Evolutionary conservation across 2,888 invertebrate species (phyloP), one percentile per base, ranked within the genome.

Genomic region (Portevinia maculata): DNA sequence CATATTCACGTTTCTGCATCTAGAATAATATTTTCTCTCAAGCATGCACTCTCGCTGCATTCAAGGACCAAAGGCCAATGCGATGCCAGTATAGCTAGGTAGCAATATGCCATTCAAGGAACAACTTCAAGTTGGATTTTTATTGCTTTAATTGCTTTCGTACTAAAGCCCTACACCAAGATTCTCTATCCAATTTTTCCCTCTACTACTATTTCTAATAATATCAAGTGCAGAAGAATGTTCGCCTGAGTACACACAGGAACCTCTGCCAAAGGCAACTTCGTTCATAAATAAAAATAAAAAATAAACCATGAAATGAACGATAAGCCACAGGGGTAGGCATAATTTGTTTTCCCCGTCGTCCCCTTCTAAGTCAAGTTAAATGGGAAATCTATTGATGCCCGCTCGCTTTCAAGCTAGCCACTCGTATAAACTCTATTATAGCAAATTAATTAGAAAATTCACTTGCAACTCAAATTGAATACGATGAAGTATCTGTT

Each of bases 141-240:
- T 83, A 83, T 83, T 83, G 78, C 71, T 71, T 78, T 83, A 83
- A 83, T 83, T 73, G 78, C 83, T 83, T 83, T 19, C 62, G 13
- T 19, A 44, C 21, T 39, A 46, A 44, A 60, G 39, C 39, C 46
- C 28, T 44, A 65, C 48, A 79, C n/a, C 50, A 65, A 59, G 65
- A 83, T 34, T 64, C 48, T 48, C 48, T 55, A 73, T 15, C 24
- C 5, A 24, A 11, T 48, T 48, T 52, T 52, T 32, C 37, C 32
- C 46, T 24, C 32, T 39, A 39, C 32, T 44, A 11, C 44, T 8
- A 69, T 57, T 57, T 46, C 46, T 76, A 81, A 75, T 81, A 64
- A 76, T 76, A 75, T 81, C 81, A 60, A 76, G 65, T 60, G 76
- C 37, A 52, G 57, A 3, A 44, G 74, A 70, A 70, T 81, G 48